Conservation (phyloP, 1,140 invertebrate genomes). For the Nomia melanderi region DNA sequence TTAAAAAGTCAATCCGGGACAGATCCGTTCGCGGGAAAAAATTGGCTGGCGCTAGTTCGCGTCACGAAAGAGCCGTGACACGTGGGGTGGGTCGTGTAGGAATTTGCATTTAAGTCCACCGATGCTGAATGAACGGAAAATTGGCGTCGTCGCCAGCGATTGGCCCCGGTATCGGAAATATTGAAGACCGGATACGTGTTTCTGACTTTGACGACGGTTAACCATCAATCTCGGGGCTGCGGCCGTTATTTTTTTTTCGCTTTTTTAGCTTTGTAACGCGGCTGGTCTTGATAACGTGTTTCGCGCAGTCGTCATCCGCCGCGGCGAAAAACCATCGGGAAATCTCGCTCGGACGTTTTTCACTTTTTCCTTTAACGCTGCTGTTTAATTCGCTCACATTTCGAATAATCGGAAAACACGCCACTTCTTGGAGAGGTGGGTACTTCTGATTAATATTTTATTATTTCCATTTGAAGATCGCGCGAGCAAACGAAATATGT, state of each 20-base stretch:
- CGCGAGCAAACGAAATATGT: too few relatives aligned
- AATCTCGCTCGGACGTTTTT: too few relatives aligned
- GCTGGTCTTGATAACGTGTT: not conserved
- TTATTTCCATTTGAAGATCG: too few relatives aligned
- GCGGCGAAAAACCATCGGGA: too few relatives aligned
- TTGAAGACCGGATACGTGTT: conserved; percentile 3
- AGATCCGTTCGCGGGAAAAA: conserved; percentile 15
- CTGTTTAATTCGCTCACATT: too few relatives aligned
- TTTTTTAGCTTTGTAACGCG: not conserved
- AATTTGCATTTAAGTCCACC: conserved; percentile 21
- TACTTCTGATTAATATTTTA: too few relatives aligned
- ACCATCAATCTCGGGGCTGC: conserved; percentile 11
- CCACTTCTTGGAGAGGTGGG: too few relatives aligned
- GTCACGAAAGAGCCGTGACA: conserved; percentile 13
- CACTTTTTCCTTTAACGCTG: too few relatives aligned
- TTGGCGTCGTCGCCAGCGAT: not conserved
- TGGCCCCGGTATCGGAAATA: conserved; percentile 2
- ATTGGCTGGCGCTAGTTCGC: not conserved
- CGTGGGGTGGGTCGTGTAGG: not conserved
- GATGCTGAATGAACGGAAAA: conserved; percentile 18
- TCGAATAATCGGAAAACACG: too few relatives aligned
- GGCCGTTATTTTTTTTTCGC: not conserved
- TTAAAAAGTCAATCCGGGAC: conserved; percentile 36
- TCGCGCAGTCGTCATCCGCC: not conserved
- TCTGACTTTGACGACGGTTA: conserved; percentile 27